phyloP scores from a whole-genome alignment of 2,797 vertebrate genomes.

The Cottoperca gobio region DNA sequence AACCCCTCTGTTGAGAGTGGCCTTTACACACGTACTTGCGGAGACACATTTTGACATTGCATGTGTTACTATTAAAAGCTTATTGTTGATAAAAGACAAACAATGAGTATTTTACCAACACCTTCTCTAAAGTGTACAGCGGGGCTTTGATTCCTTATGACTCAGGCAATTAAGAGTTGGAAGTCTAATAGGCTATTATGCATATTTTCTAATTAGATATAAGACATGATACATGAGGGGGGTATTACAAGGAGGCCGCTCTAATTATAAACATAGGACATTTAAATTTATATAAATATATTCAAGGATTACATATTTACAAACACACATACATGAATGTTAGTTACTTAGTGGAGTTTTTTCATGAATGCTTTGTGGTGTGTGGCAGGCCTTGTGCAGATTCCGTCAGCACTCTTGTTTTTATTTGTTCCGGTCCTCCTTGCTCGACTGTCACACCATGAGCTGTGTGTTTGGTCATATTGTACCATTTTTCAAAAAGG shows the following conservation, averaged over 20 bases:
- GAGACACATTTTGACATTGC: constrained; percentile 15
- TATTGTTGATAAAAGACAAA: constrained; percentile 34
- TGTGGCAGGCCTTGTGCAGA: neutral
- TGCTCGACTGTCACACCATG: constrained; percentile 23
- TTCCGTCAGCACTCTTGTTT: constrained; percentile 2
- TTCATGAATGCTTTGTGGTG: neutral
- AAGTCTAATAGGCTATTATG: constrained; percentile 50
- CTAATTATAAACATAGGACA: constrained; percentile 43
- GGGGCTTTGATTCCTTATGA: constrained; percentile 49
- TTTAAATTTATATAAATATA: constrained; percentile 45
- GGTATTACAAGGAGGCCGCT: constrained; percentile 18
- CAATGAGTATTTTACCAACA: constrained; percentile 1
- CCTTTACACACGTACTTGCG: constrained; percentile 4
- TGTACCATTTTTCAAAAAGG: constrained; percentile 30
- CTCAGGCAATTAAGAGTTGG: constrained; percentile 46
- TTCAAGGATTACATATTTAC: constrained; percentile 13
- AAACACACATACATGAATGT: neutral
- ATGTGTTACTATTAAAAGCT: constrained; percentile 20
- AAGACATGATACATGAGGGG: constrained; percentile 50
- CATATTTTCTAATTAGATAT: constrained; percentile 62
- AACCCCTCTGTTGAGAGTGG: constrained; percentile 9
- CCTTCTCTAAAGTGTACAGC: constrained; percentile 27
- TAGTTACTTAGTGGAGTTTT: neutral
- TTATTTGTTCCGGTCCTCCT: constrained; percentile 10
- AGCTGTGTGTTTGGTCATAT: constrained; percentile 28